Evolutionary conservation across 1,140 invertebrate genomes (phyloP), one percentile per base, ranked within the genome.

Genomic region (Leptinotarsa lineolata): DNA sequence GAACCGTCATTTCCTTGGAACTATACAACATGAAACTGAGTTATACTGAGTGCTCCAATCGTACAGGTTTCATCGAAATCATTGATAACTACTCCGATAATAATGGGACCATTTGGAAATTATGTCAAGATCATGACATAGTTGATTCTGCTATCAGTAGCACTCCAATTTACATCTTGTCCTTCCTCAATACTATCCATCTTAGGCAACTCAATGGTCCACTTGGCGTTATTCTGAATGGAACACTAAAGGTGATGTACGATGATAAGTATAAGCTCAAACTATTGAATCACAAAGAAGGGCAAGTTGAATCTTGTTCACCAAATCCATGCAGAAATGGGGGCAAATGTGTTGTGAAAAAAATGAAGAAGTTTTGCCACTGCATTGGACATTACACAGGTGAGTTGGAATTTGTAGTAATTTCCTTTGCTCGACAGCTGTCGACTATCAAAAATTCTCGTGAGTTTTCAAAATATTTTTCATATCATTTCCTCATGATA

Each of bases 261-360:
- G 90, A 91, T 83, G 80, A 84, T 0, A 87, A 87, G 39, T 91
- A 88, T 80, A 89, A 88, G 78, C 85, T 81, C 64, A 91, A 91
- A 81, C 81, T 91, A 39, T 79, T 90, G 13, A 83, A 87, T 48
- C 84, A 87, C 12, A 84, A 86, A 2, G 86, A 88, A 12, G 87
- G 88, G 11, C 84, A 84, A 0, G 84, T 92, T 44, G 90, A 91
- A 73, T 88, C 88, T 0, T 93, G 92, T 78, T 84, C 85, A 4
- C 92, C 91, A 0, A 91, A 92, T 81, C 91, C 91, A 2, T 93
- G 92, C 78, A 82, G 88, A 46, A 88, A 92, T 78, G 88, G 86
- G 2, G 92, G 91, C 1, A 87, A 86, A 72, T 93, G 92, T 77
- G 82, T 89, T 0, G 83, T 82, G 1, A 83, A 86, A 2, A 87